phyloP scores from a whole-genome alignment of 2,113 vertebrate genomes.

The Phalacrocorax pelagicus region DNA sequence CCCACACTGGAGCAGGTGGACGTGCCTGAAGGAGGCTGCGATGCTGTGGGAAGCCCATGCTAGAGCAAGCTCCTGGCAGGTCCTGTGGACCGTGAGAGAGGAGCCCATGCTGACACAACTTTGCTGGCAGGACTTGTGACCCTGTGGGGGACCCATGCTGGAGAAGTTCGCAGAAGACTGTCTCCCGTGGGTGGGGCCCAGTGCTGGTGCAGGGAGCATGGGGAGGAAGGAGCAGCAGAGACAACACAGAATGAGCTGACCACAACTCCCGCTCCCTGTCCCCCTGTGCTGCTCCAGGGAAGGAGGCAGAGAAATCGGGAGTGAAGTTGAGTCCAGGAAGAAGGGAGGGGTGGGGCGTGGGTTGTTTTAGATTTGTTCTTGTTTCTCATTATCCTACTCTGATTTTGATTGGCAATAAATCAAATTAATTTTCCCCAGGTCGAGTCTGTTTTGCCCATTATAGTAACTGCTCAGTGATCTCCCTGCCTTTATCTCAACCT shows the following conservation, averaged over 20 bases:
- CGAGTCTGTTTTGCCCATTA: background rate
- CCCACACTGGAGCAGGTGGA: accelerated
- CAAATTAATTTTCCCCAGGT: background rate
- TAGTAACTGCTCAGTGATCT: background rate
- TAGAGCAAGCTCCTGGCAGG: background rate
- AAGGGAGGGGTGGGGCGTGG: background rate
- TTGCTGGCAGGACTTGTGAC: background rate
- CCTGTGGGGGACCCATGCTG: accelerated
- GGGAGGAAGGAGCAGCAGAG: background rate
- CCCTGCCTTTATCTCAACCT: background rate
- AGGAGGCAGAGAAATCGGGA: accelerated
- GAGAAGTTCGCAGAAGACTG: background rate
- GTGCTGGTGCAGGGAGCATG: accelerated
- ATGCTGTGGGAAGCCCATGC: background rate
- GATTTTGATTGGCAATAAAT: background rate
- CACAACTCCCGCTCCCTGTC: background rate
- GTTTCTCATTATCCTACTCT: background rate
- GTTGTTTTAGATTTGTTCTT: background rate
- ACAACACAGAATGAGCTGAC: accelerated
- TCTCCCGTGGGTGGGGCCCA: background rate
- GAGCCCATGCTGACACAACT: accelerated
- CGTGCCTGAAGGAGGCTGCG: background rate
- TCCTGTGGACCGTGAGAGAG: no score
- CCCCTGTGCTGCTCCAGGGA: accelerated
- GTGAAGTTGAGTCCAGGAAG: background rate